Base-by-base conservation (phyloP, 1,140 invertebrate genomes). In the Solenopsis fugax region DNA sequence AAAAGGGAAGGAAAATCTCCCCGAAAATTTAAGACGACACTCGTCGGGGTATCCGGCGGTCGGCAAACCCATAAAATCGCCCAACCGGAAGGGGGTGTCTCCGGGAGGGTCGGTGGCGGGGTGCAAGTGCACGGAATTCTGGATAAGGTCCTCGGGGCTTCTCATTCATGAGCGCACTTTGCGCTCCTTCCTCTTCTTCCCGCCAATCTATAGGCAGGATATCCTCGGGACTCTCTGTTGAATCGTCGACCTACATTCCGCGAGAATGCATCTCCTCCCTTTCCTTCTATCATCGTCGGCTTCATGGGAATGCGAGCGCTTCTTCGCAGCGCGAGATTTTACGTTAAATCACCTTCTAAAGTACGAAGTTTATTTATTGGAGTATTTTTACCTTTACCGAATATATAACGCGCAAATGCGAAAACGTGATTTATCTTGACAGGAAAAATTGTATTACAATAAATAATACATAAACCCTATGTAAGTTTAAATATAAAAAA, bases 61-160 rank as follows among this genome's bases (percentile, higher is more conserved):
- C 60, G 65, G 87, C 71, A 78, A 88, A 76, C 89, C 82, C 45
- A 62, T 64, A 78, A 86, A 93, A 93, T 92, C 90, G 91, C 90
- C 72, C 91, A 92, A 87, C 92, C 93, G 94, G 93, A 94, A 94
- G 93, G 75, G 92, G 93, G 91, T 93, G 92, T 93, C 93, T 89
- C 92, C 86, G 82, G 85, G 69, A 86, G 89, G 88, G 9, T 34
- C 88, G 89, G 91, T 86, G 85, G 72, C 73, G 78, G 76, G 56
- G 85, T 85, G 92, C 93, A 94, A 94, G 93, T 94, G 93, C 92
- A 93, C 84, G 67, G 65, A 76, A 87, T 85, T 62, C 56, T 64
- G 77, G 86, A 52, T 77, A 90, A 91, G 91, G 90, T 89, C 90
- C 87, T 87, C 77, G 71, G 87, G 67, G 78, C 86, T 85, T 52